Evolutionary conservation across 2,113 vertebrate species (phyloP).

Genomic region (Eira barbara): DNA sequence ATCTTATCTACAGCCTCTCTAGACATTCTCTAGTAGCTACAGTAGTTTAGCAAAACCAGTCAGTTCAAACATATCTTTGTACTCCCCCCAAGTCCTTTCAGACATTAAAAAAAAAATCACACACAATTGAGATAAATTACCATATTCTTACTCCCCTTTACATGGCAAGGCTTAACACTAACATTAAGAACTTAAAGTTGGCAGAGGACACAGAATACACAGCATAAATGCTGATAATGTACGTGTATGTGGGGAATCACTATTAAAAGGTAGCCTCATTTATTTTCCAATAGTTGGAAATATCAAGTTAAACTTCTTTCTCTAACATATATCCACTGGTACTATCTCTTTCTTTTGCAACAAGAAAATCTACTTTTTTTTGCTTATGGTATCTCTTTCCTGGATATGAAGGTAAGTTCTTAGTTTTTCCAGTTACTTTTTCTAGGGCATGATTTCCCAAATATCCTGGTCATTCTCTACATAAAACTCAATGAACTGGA

Average conservation of each 20-base stretch:
- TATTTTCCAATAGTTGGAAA: conserved; percentile 8
- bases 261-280: background rate
- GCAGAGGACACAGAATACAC: background rate
- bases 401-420: conserved; percentile 17
- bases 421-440: conserved; percentile 12
- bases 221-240: background rate
- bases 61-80: conserved; percentile 13
- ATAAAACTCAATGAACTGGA: conserved; percentile 10
- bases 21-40: background rate
- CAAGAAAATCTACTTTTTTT: background rate
- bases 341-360: background rate
- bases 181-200: background rate
- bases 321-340: background rate
- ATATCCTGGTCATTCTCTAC: background rate
- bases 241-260: background rate
- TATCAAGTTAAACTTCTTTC: background rate
- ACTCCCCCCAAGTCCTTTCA: background rate
- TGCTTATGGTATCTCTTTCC: background rate
- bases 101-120: background rate
- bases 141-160: background rate
- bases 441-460: background rate
- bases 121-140: background rate
- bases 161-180: background rate
- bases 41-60: conserved; percentile 10
- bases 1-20: conserved; percentile 1